Base-by-base conservation (phyloP, 2,113 vertebrate genomes). In the Tretioscincus oriximinensis region DNA sequence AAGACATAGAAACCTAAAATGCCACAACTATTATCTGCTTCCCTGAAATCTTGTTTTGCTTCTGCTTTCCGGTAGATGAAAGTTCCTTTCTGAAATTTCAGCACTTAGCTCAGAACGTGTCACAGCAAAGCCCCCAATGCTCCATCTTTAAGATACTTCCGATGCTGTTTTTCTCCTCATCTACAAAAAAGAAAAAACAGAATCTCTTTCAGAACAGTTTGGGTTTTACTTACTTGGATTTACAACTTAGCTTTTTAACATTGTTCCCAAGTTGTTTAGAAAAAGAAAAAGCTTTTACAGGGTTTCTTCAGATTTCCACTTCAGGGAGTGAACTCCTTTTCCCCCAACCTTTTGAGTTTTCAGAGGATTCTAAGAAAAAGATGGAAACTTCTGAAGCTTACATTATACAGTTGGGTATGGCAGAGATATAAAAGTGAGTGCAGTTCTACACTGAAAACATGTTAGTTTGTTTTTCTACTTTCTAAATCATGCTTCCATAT, bases 171-270 rank as follows among this genome's bases (percentile, higher is more conserved):
- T 93, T 92, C 84, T 81, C 90, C 78, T 93, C 91, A 86, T 60
- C 85, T 86, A 74, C 88, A 89, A 72, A 89, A 85, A 92, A 91
- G 89, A 72, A 89, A 85, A 92, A 91, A 91, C 3, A 83, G 71
- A 81, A 60, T 85, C 85, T 91, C 90, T 83, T 68, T 92, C 82
- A 0, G 0, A 92, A 81, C 85, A 75, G 81, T 88, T 91, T 81
- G 83, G 86, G 87, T 90, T 92, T 92, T 66, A 71, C 83, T 83
- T 78, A 85, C 84, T 90, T 81, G 91, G 84, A 92, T 91, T 93
- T 89, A 87, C 74, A 61, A 75, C 78, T 67, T 83, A 87, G 66
- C 35, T 81, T 89, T 88, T 87, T 91, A 73, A 78, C 71, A 0
- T 73, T 83, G 80, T 80, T 90, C 77, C 78, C 81, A 84, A 81